phyloP scores from a whole-genome alignment of 1,140 invertebrate genomes.

The Temnothorax curvispinosus region DNA sequence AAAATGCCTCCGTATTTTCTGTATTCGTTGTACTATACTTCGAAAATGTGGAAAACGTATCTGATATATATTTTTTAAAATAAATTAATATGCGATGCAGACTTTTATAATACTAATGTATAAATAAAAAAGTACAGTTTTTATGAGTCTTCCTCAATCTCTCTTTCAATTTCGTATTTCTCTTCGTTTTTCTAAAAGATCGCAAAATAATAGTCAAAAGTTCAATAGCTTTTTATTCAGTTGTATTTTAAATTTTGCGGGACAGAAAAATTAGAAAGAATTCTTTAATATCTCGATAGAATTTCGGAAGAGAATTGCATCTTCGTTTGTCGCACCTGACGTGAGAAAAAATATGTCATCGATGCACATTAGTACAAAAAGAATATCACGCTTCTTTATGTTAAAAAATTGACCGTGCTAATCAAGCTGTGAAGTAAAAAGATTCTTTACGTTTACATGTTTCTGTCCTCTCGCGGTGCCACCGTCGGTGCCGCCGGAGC shows the following conservation, averaged over 20 bases:
- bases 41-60: background rate
- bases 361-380: background rate
- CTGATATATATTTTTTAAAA: background rate
- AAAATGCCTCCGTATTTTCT: background rate
- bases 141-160: background rate
- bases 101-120: background rate
- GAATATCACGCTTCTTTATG: background rate
- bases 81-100: background rate
- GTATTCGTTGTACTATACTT: background rate
- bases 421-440: background rate
- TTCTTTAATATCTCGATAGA: background rate
- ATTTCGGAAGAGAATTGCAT: background rate
- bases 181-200: background rate
- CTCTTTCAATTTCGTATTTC: background rate
- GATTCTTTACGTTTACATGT: background rate
- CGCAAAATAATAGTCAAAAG: background rate
- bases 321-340: background rate
- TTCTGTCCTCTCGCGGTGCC: background rate
- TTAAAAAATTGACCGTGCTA: background rate
- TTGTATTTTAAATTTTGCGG: background rate
- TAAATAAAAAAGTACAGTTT: background rate
- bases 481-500: background rate
- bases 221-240: background rate
- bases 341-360: background rate
- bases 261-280: background rate